Evolutionary conservation across 2,797 vertebrate genomes (phyloP).

Genomic region (Sitta carolinensis): DNA sequence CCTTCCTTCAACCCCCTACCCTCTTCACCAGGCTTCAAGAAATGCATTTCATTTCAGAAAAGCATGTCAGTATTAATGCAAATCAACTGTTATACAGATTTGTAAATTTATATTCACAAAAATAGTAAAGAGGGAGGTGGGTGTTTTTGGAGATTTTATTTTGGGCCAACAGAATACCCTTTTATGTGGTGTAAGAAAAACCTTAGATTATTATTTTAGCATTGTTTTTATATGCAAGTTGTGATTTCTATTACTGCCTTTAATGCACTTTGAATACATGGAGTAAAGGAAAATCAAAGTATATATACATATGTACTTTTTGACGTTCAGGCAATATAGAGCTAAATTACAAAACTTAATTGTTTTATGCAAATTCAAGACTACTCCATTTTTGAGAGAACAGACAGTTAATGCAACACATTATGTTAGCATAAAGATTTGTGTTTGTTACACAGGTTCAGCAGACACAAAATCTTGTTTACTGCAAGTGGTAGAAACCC

Average conservation of each 20-base stretch:
- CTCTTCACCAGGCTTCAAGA: not conserved
- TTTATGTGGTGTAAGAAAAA: not conserved
- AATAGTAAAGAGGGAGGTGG: not conserved
- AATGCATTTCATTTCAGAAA: constrained; percentile 22
- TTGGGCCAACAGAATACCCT: not conserved
- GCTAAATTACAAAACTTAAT: not conserved
- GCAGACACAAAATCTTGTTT: not conserved
- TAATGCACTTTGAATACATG: not conserved
- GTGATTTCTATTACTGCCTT: not conserved
- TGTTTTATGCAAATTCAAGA: not conserved
- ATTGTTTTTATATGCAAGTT: not conserved
- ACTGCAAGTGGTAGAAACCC: not conserved
- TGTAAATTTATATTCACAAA: constrained; percentile 1
- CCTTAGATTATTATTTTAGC: not conserved
- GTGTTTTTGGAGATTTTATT: not conserved
- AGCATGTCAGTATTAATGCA: not conserved
- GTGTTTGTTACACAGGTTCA: not conserved
- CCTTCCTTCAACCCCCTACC: not conserved
- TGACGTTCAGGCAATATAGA: fast-evolving
- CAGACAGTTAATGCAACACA: not conserved
- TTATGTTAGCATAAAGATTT: not conserved
- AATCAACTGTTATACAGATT: constrained; percentile 29
- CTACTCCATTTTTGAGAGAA: not conserved
- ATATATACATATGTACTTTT: not conserved
- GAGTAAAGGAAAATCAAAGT: not conserved